A percentile compares a stretch with the other conserved stretches of the same genome.
phyloP scores from a whole-genome alignment of 2,113 vertebrate species.

The Campylomormyrus tamandua region DNA sequence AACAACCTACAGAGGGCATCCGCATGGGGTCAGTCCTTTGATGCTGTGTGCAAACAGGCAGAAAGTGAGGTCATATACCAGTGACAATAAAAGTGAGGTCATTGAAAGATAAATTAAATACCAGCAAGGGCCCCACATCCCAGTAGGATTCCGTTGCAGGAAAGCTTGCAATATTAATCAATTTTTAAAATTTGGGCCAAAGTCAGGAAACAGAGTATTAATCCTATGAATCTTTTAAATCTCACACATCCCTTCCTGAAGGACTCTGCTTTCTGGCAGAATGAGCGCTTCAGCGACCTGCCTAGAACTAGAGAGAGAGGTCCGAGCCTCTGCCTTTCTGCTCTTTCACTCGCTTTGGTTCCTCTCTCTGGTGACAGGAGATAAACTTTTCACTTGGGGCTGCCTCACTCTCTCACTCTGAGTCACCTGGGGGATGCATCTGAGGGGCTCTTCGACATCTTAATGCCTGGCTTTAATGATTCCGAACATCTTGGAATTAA shows the following conservation, averaged over 20 bases:
- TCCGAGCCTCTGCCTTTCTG: not conserved
- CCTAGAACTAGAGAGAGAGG: not conserved
- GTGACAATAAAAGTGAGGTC: too few relatives aligned
- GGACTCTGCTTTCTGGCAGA: not conserved
- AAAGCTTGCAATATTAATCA: not conserved
- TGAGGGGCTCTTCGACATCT: not conserved
- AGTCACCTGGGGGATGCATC: not conserved
- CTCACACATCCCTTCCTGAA: not conserved
- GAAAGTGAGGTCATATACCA: not conserved
- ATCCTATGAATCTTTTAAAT: constrained; percentile 6
- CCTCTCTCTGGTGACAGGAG: not conserved
- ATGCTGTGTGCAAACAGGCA: not conserved
- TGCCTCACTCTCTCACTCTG: not conserved
- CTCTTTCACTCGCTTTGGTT: not conserved
- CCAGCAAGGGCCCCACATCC: not conserved
- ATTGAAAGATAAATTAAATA: not conserved
- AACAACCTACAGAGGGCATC: not conserved
- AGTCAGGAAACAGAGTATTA: not conserved
- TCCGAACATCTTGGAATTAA: not conserved
- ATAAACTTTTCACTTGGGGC: not conserved
- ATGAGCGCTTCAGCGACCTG: not conserved
- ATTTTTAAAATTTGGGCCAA: constrained; percentile 1
- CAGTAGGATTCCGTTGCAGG: not conserved
- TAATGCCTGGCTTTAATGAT: not conserved
- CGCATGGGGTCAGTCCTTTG: not conserved